Conservation (phyloP, 2,888 invertebrate species). For the Coleophora flavipennella region DNA sequence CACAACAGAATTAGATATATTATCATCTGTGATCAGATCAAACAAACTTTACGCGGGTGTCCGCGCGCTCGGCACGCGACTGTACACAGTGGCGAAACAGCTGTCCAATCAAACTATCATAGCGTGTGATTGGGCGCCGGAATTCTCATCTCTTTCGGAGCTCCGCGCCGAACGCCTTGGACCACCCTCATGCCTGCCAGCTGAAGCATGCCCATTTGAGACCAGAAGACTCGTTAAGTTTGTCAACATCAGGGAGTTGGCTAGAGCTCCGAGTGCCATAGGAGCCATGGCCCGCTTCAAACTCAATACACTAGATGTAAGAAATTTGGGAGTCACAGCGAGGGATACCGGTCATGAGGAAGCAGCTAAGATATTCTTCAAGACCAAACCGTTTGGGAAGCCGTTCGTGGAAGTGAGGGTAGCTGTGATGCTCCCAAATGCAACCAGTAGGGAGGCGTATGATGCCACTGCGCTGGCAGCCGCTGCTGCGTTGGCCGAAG, state of each 20-base stretch:
- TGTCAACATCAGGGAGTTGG: constrained; percentile 36
- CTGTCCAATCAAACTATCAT: constrained; percentile 11
- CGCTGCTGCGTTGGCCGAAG: constrained; percentile 45
- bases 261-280: constrained; percentile 33
- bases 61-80: constrained; percentile 16
- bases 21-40: constrained; percentile 21
- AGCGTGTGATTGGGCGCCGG: constrained; percentile 34
- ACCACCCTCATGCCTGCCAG: constrained; percentile 37
- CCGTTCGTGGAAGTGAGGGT: constrained; percentile 32
- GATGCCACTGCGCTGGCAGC: constrained; percentile 32
- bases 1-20: constrained; percentile 28
- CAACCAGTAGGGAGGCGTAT: constrained; percentile 22
- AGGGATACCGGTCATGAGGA: constrained; percentile 2
- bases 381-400: constrained; percentile 15
- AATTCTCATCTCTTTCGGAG: constrained; percentile 12
- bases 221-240: constrained; percentile 43
- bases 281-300: constrained; percentile 33
- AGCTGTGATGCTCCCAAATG: constrained; percentile 28
- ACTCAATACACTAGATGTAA: constrained; percentile 26
- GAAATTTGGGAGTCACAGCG: constrained; percentile 21
- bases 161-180: constrained; percentile 24
- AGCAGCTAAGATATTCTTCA: not conserved
- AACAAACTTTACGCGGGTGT: constrained; percentile 26
- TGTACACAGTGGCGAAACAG: constrained; percentile 10
- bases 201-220: constrained; percentile 43